A percentile compares a stretch with the other conserved stretches of the same genome.
Conservation (phyloP, 2,113 vertebrate species). For the Chaetura pelagica region DNA sequence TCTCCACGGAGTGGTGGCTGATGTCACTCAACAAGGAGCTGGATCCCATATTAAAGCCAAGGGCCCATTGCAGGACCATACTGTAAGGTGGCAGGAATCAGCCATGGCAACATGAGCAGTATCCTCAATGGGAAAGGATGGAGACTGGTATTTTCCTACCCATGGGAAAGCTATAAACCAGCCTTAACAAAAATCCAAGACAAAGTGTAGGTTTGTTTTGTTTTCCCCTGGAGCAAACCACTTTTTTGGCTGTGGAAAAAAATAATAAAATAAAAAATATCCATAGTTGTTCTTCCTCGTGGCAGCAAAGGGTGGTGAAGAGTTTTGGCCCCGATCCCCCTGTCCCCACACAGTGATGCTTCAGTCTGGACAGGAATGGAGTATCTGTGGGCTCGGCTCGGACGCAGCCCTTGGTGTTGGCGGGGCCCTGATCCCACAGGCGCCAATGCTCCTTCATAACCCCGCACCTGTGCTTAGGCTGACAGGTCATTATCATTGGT, state of each 20-base stretch:
- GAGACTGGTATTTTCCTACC: neutral
- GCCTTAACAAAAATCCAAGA: constrained; percentile 6
- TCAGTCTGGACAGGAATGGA: neutral
- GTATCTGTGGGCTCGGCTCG: neutral
- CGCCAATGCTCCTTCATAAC: neutral
- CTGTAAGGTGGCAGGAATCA: neutral
- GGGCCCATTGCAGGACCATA: neutral
- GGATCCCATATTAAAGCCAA: neutral
- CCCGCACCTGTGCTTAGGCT: neutral
- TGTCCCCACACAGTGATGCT: neutral
- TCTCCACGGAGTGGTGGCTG: neutral
- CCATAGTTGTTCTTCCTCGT: neutral
- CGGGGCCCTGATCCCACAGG: neutral
- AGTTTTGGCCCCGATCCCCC: constrained; percentile 16
- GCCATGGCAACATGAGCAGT: neutral
- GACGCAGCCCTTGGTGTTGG: neutral
- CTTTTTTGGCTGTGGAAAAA: neutral
- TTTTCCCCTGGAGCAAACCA: constrained; percentile 33
- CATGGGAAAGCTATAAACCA: neutral
- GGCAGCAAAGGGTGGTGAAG: neutral
- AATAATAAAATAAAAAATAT: neutral
- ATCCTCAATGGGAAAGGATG: neutral
- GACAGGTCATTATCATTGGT: neutral
- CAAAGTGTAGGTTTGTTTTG: neutral
- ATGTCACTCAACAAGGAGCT: neutral